Base-by-base conservation (phyloP, 2,888 invertebrate genomes). In the Tromatobia lineatoria region DNA sequence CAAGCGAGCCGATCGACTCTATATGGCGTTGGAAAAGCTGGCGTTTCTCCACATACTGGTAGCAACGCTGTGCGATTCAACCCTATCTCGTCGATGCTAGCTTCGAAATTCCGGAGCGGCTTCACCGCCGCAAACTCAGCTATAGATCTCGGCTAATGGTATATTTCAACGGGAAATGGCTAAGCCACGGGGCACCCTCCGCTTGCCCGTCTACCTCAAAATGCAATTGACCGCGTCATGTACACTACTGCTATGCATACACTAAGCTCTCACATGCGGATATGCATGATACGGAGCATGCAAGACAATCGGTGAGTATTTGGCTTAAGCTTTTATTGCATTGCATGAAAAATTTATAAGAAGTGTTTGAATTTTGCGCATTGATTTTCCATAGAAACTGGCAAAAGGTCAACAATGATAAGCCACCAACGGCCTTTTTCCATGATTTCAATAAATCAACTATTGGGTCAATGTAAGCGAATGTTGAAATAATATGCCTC, bases 121-220 rank as follows among this genome's bases (percentile, higher is more conserved):
- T 64, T 25, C 75, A 47, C 34, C 64, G 42, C 50, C 38, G 64
- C 64, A 64, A 75, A 47, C 64, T 75, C 64, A 64, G 50, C 64
- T 75, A 75, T 75, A 64, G 75, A 75, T 75, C 75, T 64, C 75
- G 52, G 64, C 75, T 75, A 75, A 75, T 75, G 75, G 75, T 64
- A 75, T 75, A 75, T 75, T 75, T 75, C 75, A 64, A 50, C 38
- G 52, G 75, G 52, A 75, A 75, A 75, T 38, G 75, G 52, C 52
- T 64, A 50, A 75, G 64, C 64, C 75, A 34, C 64, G 34, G 23
- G 34, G 50, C 25, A 18, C 38, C 71, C 23, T 29, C 11, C 75
- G 52, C 34, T 64, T 75, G 29, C 57, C 18, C 61, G 47, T 15
- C 45, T 20, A 74, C 50, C 75, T 52, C 75, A 38, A 75, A 64